Evolutionary conservation across 2,888 invertebrate genomes (phyloP), one percentile per base, ranked within the genome.

Genomic region (Linnaemya tessellans): DNA sequence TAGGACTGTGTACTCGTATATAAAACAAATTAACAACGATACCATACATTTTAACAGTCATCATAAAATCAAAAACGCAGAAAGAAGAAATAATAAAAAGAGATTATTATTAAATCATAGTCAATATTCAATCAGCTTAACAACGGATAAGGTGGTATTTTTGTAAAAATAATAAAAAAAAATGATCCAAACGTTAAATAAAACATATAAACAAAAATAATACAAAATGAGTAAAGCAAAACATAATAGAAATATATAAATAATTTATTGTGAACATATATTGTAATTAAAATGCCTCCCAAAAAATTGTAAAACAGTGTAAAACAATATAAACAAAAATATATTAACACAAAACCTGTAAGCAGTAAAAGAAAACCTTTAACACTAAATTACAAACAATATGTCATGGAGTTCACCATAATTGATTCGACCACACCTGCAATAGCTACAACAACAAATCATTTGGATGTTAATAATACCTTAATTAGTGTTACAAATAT

Each of bases 91-190:
- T 51, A 62, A 43, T 35, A 71, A 65, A 58, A 80, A 35, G 43
- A 35, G 15, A 51, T 62, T 54, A 51, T 22, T 75, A 25, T 81
- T 46, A 75, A 77, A 58, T 49, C 18, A 74, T 74, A 49, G 56
- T 75, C 38, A 81, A 70, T 81, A 70, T 77, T 70, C 74, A 81
- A 64, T 56, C 38, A 35, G 54, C 54, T 56, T 77, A 70, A 70
- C 62, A 62, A 38, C 75, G 46, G 11, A 64, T 46, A 70, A 70
- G 75, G 67, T 73, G 38, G 20, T 74, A 67, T 41, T 30, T 80
- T 25, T 64, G 18, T n/a, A n/a, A n/a, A n/a, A n/a, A n/a, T n/a
- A 70, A 62, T 64, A 64, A 41, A 75, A 38, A 49, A 18, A 46
- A 7, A 5, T 22, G 13, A 56, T 38, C 9, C 22, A 56, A 30